A percentile compares a stretch with the other conserved stretches of the same genome.
Conservation (phyloP, 2,797 vertebrate genomes). For the Carapus acus region DNA sequence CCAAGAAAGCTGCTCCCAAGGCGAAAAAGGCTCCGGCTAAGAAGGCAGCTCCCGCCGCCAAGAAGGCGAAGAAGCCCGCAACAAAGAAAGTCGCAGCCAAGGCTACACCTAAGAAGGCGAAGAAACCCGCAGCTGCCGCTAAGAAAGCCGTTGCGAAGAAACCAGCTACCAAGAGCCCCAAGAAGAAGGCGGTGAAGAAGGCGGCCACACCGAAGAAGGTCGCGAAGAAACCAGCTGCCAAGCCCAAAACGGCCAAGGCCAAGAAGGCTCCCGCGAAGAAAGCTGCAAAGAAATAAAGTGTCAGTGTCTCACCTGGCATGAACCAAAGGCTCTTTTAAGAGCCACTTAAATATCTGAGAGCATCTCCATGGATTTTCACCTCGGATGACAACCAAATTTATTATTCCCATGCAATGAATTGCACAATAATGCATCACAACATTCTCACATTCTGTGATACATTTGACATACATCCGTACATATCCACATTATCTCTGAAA, state of each 20-base stretch:
- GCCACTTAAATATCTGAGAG: no score
- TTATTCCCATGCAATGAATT: no score
- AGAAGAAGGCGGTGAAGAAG: slow-evolving; percentile 17
- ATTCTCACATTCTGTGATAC: no score
- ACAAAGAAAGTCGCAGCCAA: background rate
- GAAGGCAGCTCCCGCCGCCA: background rate
- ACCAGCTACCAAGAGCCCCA: background rate
- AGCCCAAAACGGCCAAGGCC: slow-evolving; percentile 6
- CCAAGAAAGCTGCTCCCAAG: slow-evolving; percentile 9
- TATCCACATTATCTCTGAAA: no score
- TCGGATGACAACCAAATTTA: no score
- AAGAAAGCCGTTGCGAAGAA: background rate
- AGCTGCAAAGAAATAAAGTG: slow-evolving; percentile 4
- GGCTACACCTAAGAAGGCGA: no score
- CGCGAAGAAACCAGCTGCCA: background rate
- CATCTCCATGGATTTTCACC: no score
- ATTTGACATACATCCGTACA: no score
- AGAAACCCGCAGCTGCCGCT: background rate
- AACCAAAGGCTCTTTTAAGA: no score
- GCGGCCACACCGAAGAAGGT: background rate
- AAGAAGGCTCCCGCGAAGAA: slow-evolving; percentile 1
- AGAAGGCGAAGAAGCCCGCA: slow-evolving; percentile 9
- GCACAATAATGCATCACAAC: no score
- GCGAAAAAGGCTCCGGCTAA: no score
- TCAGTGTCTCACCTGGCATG: no score